Percentiles rank a stretch among this genome's conserved stretches.
Evolutionary conservation across 2,888 invertebrate genomes (phyloP).

Genomic region (Nudaria mundana): DNA sequence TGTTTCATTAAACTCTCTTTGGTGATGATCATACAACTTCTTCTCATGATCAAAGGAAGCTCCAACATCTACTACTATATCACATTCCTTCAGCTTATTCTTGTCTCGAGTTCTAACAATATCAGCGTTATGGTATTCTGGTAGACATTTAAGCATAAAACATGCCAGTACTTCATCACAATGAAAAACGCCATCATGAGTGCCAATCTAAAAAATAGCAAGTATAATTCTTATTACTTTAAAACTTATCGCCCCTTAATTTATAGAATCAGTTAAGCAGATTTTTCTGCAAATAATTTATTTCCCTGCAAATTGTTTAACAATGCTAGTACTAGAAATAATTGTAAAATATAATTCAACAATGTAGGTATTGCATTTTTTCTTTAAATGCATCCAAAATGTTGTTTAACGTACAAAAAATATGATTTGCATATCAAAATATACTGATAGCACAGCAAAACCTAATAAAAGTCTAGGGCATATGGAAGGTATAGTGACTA

Average conservation of each 20-base stretch:
- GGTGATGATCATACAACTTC: constrained; percentile 97
- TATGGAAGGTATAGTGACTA: too few relatives aligned
- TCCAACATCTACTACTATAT: constrained; percentile 98
- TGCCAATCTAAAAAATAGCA: constrained; percentile 80
- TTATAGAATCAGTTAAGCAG: too few relatives aligned
- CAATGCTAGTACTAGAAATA: too few relatives aligned
- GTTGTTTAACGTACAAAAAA: too few relatives aligned
- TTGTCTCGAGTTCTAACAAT: constrained; percentile 86
- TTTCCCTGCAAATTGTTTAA: too few relatives aligned
- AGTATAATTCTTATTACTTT: neutral
- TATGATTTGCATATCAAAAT: too few relatives aligned
- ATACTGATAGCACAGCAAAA: too few relatives aligned
- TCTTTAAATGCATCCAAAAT: too few relatives aligned
- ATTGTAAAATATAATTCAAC: too few relatives aligned
- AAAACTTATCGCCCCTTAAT: neutral
- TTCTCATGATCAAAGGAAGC: constrained; percentile 88
- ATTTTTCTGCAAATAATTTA: too few relatives aligned
- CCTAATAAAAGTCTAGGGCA: too few relatives aligned
- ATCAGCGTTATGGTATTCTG: constrained; percentile 89
- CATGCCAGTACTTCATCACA: constrained; percentile 98
- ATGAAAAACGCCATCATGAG: constrained; percentile 93
- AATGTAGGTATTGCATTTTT: too few relatives aligned
- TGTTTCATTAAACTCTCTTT: constrained; percentile 87
- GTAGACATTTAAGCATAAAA: constrained; percentile 91
- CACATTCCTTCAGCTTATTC: constrained; percentile 87